Base-by-base conservation (phyloP, 1,140 invertebrate species). In the Ephestia elutella region DNA sequence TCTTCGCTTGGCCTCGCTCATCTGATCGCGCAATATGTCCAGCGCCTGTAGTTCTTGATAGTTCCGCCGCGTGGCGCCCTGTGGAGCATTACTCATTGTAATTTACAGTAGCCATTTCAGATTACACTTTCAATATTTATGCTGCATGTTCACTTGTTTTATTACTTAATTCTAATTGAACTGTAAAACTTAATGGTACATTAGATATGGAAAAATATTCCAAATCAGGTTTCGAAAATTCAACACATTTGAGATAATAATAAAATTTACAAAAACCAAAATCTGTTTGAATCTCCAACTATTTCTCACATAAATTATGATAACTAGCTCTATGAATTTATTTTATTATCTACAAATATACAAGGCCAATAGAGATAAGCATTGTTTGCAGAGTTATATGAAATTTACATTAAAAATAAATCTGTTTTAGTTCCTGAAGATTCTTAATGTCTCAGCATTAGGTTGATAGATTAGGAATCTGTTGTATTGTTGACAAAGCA, bases 91-190 rank as follows among this genome's bases (percentile, higher is more conserved):
- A 53, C 50, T 53, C 19, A 53, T 53, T 25, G 19, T 53, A 53
- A 20, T 53, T 53, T 53, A 25, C 50, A 53, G n/a, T 44, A 44
- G 21, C 19, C 50, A 53, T 25, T 53, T 21, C 18, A 20, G 17
- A 53, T 53, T 53, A 53, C 21, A 21, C 20, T 53, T 53, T 53
- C 50, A 53, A 53, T 53, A 53, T 53, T 53, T 53, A 53, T 25
- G 20, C 13, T 44, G 13, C 38, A 10, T 44, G 32, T 35, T 35
- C 32, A 35, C 1, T 15, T 15, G 13, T 44, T 44, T 44, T 44
- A 44, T n/a, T 15, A 44, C 13, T 44, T 44, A 17, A 13, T 35
- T 11, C 3, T 11, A 35, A 11, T 35, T 35, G 3, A 35, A 35
- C 9, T 35, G 13, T n/a, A n/a, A n/a, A n/a, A 11, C 9, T 10